Evolutionary conservation across 2,888 invertebrate genomes (phyloP), one percentile per base, ranked within the genome.

Genomic region (Torymus auratus): DNA sequence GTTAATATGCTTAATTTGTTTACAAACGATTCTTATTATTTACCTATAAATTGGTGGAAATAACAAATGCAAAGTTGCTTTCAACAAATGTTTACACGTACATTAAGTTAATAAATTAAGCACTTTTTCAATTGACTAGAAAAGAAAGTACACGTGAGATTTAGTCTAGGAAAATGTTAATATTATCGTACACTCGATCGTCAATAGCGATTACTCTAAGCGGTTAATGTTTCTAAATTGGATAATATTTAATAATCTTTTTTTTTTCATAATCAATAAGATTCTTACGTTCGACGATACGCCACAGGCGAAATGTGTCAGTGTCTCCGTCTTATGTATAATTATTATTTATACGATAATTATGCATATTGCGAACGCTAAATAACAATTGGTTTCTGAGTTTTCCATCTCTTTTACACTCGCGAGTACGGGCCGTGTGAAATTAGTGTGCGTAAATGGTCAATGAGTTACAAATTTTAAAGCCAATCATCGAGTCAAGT

Each of bases 371-470:
- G 73, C 75, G 53, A 83, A 80, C 64, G 72, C 71, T 74, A 67
- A 70, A 53, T 77, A 76, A 70, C 61, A 72, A 75, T 56, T 70
- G 82, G 58, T 70, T 72, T 80, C 41, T 73, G 68, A 79, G 76
- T 80, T 81, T 80, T 77, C 73, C 67, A 80, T 73, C 73, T 81
- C 78, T 81, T 81, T 55, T 41, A 52, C 23, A 11, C 28, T 52
- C 13, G 68, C 14, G 55, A 71, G 12, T 67, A 52, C 14, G 53
- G 28, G 7, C 41, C 41, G 7, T 41, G 41, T 41, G 7, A 41
- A 41, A 41, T 41, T 41, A 41, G 41, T 41, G 41, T 41, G 41
- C 41, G 5, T 41, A 41, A 41, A 41, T 41, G 41, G 28, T 41
- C 55, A 14, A 52, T 65, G 13, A 7, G 28, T 15, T 61, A 61